These are phyloP conservation scores for Sminthurides aquaticus DNA, from an alignment of 2,888 invertebrate genomes.

Conservation along the genomic window DNA sequence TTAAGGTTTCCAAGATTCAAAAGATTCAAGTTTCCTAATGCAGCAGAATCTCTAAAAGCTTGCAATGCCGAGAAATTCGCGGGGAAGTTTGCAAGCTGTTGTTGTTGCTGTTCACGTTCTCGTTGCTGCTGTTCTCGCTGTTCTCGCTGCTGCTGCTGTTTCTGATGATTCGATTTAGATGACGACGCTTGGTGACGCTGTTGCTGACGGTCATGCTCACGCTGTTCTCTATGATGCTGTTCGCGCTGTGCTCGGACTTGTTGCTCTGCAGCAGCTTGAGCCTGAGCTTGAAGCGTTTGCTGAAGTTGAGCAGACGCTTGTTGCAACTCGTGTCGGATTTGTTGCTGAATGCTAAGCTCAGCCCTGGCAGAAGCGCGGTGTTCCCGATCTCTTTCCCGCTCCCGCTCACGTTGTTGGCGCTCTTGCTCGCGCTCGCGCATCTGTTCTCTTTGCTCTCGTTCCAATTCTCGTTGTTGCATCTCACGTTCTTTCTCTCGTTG, in stretches of 20 bases:
- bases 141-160: slow-evolving; percentile 35
- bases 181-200: slow-evolving; percentile 30
- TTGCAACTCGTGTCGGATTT: slow-evolving; percentile 3
- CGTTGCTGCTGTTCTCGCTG: slow-evolving; percentile 43
- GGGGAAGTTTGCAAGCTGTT: slow-evolving; percentile 42
- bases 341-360: slow-evolving; percentile 1
- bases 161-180: slow-evolving; percentile 14
- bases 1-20: slow-evolving; percentile 18
- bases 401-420: slow-evolving; percentile 29
- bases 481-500: slow-evolving; percentile 40
- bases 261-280: slow-evolving; percentile 7
- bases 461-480: slow-evolving; percentile 25
- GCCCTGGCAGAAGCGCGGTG: slow-evolving; percentile 34
- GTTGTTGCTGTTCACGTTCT: slow-evolving; percentile 25
- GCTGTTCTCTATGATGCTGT: slow-evolving; percentile 4
- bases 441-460: slow-evolving; percentile 24
- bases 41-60: slow-evolving; percentile 29
- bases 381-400: slow-evolving; percentile 39
- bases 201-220: slow-evolving; percentile 22
- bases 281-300: slow-evolving; percentile 20
- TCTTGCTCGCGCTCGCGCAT: not conserved
- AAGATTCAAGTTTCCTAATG: slow-evolving; percentile 31
- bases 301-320: slow-evolving; percentile 18
- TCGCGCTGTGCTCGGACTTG: slow-evolving; percentile 17
- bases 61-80: slow-evolving; percentile 43